A percentile compares a stretch with the other conserved stretches of the same genome.
Evolutionary conservation across 2,113 vertebrate genomes (phyloP).

Genomic region (Engystomops pustulosus): DNA sequence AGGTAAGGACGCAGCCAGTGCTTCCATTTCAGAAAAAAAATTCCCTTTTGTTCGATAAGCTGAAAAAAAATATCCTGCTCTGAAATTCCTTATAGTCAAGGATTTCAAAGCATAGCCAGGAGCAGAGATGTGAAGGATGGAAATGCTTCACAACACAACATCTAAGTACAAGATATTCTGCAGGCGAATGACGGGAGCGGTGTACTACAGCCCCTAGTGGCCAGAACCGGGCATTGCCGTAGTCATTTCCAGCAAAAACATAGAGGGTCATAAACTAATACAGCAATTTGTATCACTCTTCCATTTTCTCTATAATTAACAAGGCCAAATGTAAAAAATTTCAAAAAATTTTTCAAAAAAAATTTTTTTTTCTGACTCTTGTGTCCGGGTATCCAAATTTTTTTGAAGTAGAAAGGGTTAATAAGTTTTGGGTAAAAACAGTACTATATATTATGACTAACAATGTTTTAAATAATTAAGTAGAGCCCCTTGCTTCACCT

Average conservation of each 20-base stretch:
- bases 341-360: no score
- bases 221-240: neutral
- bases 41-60: neutral
- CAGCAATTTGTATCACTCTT: neutral
- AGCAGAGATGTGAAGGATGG: constrained; percentile 1
- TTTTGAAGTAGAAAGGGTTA: no score
- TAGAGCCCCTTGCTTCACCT: no score
- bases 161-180: neutral
- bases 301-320: neutral
- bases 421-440: no score
- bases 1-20: neutral
- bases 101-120: constrained; percentile 20
- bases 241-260: neutral
- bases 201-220: constrained; percentile 37
- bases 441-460: no score
- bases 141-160: neutral
- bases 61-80: neutral
- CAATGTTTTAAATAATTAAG: no score
- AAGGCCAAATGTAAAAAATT: no score
- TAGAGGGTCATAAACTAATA: neutral
- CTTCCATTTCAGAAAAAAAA: neutral
- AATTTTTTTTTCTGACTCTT: no score
- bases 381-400: no score
- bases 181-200: neutral
- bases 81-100: constrained; percentile 29